Base-by-base conservation (phyloP, 2,888 invertebrate genomes). In the Meiosimyza platycephala region DNA sequence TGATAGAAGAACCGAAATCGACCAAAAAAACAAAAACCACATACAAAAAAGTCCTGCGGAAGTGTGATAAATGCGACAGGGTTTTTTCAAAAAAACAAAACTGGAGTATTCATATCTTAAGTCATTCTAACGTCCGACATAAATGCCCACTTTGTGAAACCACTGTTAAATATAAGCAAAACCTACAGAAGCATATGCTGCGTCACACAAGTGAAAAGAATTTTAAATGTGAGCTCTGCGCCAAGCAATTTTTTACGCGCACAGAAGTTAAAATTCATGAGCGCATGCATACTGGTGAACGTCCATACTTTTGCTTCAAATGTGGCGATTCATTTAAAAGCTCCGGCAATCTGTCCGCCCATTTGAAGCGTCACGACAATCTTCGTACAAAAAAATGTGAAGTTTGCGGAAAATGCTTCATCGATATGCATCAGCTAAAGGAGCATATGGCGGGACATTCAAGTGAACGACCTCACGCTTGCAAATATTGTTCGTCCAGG, bases 391-490 rank as follows among this genome's bases (percentile, higher is more conserved):
- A 74, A 48, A 76, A 76, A 72, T 76, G 74, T 55, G 73, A 76
- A 15, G 60, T 67, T n/a, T 72, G 77, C 68, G 76, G 75, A 22
- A 75, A 75, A 63, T 50, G 60, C 57, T 78, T 78, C 65, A 69
- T 64, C 48, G 72, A 74, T 33, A 71, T 62, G n/a, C 73, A 72
- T n/a, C 72, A 74, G 22, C 67, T 72, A 40, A 72, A 47, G 47
- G 60, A 72, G 33, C 72, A 72, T 48, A 81, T 82, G 50, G 81
- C 82, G 5, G 88, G 88, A 0, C 92, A 92, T 78, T 89, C 91
- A 0, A 91, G 91, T 0, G 88, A 91, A 15, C 78, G 77, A 33
- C 77, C 76, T 0, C 90, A 90, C 83, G 89, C 90, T 76, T 92
- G 92, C 22, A 33, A 50, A 0, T 15, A 75, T 9, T 79, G 79